phyloP scores from a whole-genome alignment of 1,140 invertebrate genomes.

The Drosophila nikananu region DNA sequence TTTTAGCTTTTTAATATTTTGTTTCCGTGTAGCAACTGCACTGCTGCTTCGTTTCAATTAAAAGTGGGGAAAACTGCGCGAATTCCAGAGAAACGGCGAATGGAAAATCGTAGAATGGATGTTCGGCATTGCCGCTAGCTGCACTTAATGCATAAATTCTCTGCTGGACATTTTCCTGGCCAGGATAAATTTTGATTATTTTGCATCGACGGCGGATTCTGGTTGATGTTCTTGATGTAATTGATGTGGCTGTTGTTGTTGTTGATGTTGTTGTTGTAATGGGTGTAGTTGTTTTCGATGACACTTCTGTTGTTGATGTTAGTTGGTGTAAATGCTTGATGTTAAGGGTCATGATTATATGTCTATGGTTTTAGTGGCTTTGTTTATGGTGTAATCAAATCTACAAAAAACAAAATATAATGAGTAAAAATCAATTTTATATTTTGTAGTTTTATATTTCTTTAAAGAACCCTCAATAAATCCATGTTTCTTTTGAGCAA shows the following conservation, averaged over 20 bases:
- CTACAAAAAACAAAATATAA: background rate
- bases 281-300: constrained; percentile 7
- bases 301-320: constrained; percentile 28
- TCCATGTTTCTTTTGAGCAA: background rate
- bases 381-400: background rate
- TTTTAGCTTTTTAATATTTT: background rate
- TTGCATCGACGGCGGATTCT: constrained; percentile 18
- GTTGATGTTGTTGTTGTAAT: constrained; percentile 9
- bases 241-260: constrained; percentile 35
- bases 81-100: constrained; percentile 50
- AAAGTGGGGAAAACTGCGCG: constrained; percentile 44
- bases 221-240: constrained; percentile 40
- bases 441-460: background rate
- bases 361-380: background rate
- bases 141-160: constrained; percentile 82
- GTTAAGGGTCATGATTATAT: constrained; percentile 1
- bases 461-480: background rate
- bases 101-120: constrained; percentile 46
- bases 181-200: constrained; percentile 68
- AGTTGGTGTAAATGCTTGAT: constrained; percentile 10
- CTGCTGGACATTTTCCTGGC: constrained; percentile 64
- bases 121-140: constrained; percentile 34
- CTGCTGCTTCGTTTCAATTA: constrained; percentile 72
- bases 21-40: constrained; percentile 14
- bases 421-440: background rate